Base-by-base conservation (phyloP, 2,797 vertebrate genomes). In the Sebastes nivosus region DNA sequence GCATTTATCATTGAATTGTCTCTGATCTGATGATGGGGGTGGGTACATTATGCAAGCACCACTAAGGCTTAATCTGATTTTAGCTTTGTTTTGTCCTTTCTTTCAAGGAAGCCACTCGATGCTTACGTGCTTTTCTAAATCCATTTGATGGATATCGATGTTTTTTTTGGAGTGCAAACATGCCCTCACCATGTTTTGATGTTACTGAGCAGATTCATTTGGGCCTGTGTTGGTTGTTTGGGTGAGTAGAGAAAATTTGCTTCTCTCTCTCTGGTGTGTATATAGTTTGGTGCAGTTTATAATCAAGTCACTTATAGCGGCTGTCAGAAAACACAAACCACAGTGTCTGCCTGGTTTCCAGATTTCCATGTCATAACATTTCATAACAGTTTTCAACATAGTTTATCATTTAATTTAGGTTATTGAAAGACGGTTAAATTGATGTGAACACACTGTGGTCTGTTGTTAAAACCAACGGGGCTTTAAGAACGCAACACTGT, bases 21-120 rank as follows among this genome's bases (percentile, higher is more conserved):
- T 70, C 34, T 63, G 24, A 36, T 34, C 22, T 27, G 80, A 42
- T 68, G 46, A 1, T 30, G 11, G 55, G 11, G 55, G n/a, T 64
- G 67, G 77, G 59, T 9, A 30, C n/a, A 22, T 78, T 86, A 84
- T 87, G 81, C 86, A 82, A 87, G 38, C 69, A 66, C 72, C 61
- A 32, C 55, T 6, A 32, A 57, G 75, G 83, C 36, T 76, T 69
- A 27, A 70, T 83, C 20, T 24, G 54, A 78, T 22, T 55, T 54
- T 18, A 36, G 32, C 24, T 30, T 29, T 30, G 2, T 65, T 57
- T 32, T 5, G 9, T 60, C 3, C 66, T 76, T 73, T 11, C 1
- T 55, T 58, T 69, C 18, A 27, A 27, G 6, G 18, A 61, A 57
- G 29, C 46, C 46, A 14, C 4, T 20, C 27, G 52, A 67, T n/a